These are phyloP conservation scores for Artibeus lituratus DNA, from an alignment of 2,797 vertebrate species.

Conservation along the genomic window DNA sequence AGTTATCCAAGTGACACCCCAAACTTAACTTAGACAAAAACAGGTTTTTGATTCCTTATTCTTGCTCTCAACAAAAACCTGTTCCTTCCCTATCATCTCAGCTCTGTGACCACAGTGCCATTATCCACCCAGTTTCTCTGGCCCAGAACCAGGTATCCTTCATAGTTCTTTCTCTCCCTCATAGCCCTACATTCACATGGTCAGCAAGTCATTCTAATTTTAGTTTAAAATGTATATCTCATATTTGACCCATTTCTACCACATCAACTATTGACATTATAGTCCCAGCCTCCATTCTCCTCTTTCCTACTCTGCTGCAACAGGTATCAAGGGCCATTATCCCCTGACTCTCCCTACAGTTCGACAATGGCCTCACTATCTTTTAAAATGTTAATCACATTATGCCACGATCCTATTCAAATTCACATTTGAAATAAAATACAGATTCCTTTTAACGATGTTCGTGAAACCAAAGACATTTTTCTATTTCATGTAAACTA, in stretches of 20 bases:
- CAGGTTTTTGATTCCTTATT: not conserved
- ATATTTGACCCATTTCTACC: not conserved
- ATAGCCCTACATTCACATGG: not conserved
- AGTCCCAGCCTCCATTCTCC: not conserved
- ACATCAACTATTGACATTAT: not conserved
- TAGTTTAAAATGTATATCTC: not conserved
- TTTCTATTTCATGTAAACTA: not conserved
- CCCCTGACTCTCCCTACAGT: not conserved
- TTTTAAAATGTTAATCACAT: not conserved
- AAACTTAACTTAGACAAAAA: not conserved
- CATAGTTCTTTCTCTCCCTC: not conserved
- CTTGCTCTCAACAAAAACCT: not conserved
- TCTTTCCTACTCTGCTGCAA: not conserved
- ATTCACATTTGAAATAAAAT: not conserved
- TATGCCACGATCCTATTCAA: not conserved
- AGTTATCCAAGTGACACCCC: not conserved
- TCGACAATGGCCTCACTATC: not conserved
- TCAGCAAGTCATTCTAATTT: not conserved
- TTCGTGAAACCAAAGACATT: not conserved
- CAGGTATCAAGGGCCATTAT: not conserved
- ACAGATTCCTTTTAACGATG: not conserved
- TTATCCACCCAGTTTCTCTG: not conserved
- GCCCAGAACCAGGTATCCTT: not conserved
- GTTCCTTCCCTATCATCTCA: not conserved
- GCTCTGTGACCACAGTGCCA: not conserved